Evolutionary conservation across 2,113 vertebrate genomes (phyloP).

Genomic region (Tinamus guttatus): DNA sequence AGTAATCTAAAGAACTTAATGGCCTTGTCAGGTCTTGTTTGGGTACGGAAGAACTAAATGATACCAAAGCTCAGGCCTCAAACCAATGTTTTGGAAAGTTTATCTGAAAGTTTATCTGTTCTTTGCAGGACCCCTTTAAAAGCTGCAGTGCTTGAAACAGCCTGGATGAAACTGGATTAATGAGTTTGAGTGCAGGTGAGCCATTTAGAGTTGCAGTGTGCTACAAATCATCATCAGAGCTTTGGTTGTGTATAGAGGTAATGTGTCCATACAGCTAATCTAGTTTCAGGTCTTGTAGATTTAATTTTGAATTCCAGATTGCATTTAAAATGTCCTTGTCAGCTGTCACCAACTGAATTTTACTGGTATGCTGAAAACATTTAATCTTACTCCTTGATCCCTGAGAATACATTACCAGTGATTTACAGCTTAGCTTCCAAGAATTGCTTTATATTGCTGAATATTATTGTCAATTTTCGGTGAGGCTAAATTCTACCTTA

Average conservation of each 20-base stretch:
- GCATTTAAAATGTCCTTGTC: not conserved
- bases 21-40: not conserved
- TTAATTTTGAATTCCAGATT: slow-evolving; percentile 9
- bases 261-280: not conserved
- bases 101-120: not conserved
- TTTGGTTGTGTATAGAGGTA: not conserved
- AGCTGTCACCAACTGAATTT: not conserved
- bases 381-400: slow-evolving; percentile 29
- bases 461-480: not conserved
- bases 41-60: not conserved
- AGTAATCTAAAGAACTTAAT: not conserved
- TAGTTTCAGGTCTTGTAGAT: not conserved
- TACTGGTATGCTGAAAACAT: not conserved
- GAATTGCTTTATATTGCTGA: slow-evolving; percentile 29
- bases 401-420: slow-evolving; percentile 23
- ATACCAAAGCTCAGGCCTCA: accelerated
- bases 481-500: not conserved
- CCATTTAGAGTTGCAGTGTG: not conserved
- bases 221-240: not conserved
- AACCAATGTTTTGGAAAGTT: not conserved
- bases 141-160: not conserved
- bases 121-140: not conserved
- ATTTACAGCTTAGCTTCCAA: slow-evolving; percentile 24
- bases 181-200: not conserved
- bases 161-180: not conserved